These are phyloP conservation scores for Sceliomorpha sp. DNA, from an alignment of 2,888 invertebrate genomes.

Conservation along the genomic window DNA sequence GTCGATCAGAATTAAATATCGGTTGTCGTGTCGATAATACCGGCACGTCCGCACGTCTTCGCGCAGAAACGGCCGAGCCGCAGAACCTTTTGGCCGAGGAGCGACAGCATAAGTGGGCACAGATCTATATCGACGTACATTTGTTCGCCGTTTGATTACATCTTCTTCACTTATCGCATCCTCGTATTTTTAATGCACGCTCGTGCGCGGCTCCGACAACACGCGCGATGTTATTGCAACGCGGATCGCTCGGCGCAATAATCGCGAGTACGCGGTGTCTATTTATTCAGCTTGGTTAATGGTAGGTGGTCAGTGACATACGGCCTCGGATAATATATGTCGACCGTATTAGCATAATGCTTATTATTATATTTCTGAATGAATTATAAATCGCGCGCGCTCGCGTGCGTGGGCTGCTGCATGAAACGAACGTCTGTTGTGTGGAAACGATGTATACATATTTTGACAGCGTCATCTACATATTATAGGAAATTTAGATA, in stretches of 20 bases:
- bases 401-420: slow-evolving; percentile 39
- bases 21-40: too few relatives aligned
- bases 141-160: slow-evolving; percentile 23
- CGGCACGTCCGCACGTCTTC: too few relatives aligned
- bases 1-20: too few relatives aligned
- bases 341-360: slow-evolving; percentile 72
- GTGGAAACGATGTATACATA: slow-evolving; percentile 37
- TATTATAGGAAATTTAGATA: slow-evolving; percentile 2
- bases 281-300: slow-evolving; percentile 61
- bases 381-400: slow-evolving; percentile 65
- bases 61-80: too few relatives aligned
- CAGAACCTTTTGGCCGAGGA: too few relatives aligned
- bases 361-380: slow-evolving; percentile 65
- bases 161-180: slow-evolving; percentile 18
- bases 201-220: slow-evolving; percentile 30
- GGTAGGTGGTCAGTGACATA: slow-evolving; percentile 77
- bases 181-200: slow-evolving; percentile 29
- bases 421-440: slow-evolving; percentile 38
- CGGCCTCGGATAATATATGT: slow-evolving; percentile 67
- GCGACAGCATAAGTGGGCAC: too few relatives aligned
- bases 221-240: slow-evolving; percentile 23
- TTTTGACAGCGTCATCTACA: slow-evolving; percentile 35
- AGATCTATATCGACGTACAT: too few relatives aligned
- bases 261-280: slow-evolving; percentile 49
- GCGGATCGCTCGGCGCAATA: slow-evolving; percentile 34